Evolutionary conservation across 2,113 vertebrate species (phyloP).

Genomic region (Sinocyclocheilus rhinocerous): DNA sequence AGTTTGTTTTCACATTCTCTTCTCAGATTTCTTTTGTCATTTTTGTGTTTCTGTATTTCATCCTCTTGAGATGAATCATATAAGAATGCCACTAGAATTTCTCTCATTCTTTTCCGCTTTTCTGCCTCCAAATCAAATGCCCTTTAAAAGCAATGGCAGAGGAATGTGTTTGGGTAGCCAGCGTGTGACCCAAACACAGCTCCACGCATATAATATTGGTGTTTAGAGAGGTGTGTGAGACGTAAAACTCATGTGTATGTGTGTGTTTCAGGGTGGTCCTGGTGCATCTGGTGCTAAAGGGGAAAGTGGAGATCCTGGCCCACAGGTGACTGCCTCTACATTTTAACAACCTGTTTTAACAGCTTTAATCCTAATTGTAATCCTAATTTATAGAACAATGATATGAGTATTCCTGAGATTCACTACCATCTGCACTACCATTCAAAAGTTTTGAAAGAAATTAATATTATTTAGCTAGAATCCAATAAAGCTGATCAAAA

Average conservation of each 20-base stretch:
- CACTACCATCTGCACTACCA: too few relatives aligned
- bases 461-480: too few relatives aligned
- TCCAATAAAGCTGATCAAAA: too few relatives aligned
- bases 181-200: slow-evolving; percentile 12
- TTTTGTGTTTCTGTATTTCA: neutral
- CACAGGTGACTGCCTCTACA: slow-evolving; percentile 78
- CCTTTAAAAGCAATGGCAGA: neutral
- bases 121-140: neutral
- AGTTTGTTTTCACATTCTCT: neutral
- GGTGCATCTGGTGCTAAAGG: slow-evolving; percentile 90
- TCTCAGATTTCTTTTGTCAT: neutral
- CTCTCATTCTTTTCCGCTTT: slow-evolving; percentile 8
- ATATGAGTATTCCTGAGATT: too few relatives aligned
- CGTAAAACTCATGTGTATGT: slow-evolving; percentile 27
- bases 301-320: slow-evolving; percentile 88
- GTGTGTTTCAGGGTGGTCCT: slow-evolving; percentile 82
- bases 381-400: neutral
- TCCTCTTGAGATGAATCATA: neutral
- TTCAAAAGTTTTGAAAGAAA: too few relatives aligned
- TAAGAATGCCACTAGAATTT: neutral
- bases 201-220: slow-evolving; percentile 19
- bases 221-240: neutral
- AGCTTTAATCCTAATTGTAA: neutral
- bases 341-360: neutral
- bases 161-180: neutral